Evolutionary conservation across 2,113 vertebrate species (phyloP).

Genomic region (Apteryx owenii): DNA sequence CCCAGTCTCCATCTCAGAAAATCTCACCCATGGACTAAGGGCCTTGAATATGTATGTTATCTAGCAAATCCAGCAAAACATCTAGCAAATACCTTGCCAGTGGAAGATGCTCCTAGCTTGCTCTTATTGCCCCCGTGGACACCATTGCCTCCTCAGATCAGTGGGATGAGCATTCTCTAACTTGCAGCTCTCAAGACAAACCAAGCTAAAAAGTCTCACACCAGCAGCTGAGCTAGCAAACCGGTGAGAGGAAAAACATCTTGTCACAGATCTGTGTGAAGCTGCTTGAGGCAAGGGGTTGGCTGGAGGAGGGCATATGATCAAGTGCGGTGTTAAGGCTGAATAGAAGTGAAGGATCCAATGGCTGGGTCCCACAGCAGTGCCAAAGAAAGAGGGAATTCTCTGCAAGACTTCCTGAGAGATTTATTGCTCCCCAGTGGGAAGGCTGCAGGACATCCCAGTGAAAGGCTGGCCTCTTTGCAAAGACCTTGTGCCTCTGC

Average conservation of each 20-base stretch:
- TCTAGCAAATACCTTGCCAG: neutral
- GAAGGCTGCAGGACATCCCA: constrained; percentile 48
- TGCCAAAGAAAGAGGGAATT: constrained; percentile 33
- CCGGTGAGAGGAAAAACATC: neutral
- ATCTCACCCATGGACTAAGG: neutral
- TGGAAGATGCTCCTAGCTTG: neutral
- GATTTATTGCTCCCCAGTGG: constrained; percentile 1
- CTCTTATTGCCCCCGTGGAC: neutral
- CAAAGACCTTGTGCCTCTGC: constrained; percentile 36
- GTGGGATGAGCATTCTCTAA: neutral
- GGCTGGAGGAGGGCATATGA: constrained; percentile 27
- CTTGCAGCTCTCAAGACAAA: neutral
- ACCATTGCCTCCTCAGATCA: neutral
- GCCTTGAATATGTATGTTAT: neutral
- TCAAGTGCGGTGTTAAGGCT: neutral
- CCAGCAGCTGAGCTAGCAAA: neutral
- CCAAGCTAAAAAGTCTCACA: neutral
- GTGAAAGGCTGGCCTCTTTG: constrained; percentile 46
- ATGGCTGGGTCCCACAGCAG: neutral
- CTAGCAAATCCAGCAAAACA: neutral
- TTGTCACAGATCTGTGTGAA: neutral
- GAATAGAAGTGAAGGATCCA: neutral
- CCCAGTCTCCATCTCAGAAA: neutral
- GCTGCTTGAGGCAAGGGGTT: accelerated
- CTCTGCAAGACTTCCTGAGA: constrained; percentile 27